Evolutionary conservation across 2,113 vertebrate genomes (phyloP).

Genomic region (Madoqua kirkii): DNA sequence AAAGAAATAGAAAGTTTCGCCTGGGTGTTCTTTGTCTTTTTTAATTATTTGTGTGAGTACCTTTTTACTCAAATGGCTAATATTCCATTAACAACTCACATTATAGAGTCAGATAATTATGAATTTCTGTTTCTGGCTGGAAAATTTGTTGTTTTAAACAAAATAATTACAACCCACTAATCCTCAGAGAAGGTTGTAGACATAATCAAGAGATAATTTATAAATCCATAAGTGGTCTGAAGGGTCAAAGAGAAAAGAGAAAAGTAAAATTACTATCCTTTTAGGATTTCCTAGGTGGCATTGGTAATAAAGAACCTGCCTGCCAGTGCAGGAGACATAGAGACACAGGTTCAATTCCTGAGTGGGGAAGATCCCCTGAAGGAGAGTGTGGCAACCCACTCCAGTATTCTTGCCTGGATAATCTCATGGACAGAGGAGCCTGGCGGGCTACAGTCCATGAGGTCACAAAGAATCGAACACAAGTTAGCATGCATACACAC

Average conservation of each 20-base stretch:
- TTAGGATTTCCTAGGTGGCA: not conserved
- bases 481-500: not conserved
- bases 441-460: not conserved
- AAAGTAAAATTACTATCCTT: not conserved
- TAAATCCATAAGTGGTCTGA: slow-evolving; percentile 12
- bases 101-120: not conserved
- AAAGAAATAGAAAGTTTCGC: not conserved
- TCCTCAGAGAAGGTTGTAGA: not conserved
- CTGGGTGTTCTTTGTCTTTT: not conserved
- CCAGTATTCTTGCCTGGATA: not conserved
- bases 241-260: slow-evolving; percentile 32
- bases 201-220: slow-evolving; percentile 13
- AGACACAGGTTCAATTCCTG: not conserved
- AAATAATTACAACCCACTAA: slow-evolving; percentile 18
- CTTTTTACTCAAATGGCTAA: not conserved
- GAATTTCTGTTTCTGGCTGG: not conserved
- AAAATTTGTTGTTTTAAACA: not conserved
- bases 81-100: not conserved
- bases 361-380: not conserved
- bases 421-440: not conserved
- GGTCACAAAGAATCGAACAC: not conserved
- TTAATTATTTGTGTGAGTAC: not conserved
- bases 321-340: not conserved
- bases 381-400: not conserved
- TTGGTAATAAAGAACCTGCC: not conserved